Evolutionary conservation across 2,113 vertebrate species (phyloP).

Genomic region (Tylochromis polylepis): DNA sequence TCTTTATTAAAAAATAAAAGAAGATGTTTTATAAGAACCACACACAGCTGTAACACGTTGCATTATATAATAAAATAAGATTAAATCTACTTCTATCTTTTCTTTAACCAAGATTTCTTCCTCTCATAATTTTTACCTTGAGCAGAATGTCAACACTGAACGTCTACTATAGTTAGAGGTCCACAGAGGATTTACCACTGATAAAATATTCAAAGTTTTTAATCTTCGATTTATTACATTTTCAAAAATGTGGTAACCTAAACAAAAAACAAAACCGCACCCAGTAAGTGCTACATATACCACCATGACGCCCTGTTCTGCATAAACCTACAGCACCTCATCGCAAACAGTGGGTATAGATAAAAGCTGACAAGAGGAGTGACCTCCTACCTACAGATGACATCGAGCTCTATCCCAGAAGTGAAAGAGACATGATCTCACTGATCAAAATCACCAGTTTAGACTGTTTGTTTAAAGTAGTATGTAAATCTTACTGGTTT

Average conservation of each 20-base stretch:
- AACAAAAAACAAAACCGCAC: neutral
- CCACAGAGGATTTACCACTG: neutral
- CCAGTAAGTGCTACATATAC: neutral
- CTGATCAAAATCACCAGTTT: neutral
- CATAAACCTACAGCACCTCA: neutral
- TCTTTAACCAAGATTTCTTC: neutral
- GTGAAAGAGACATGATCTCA: neutral
- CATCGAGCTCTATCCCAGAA: neutral
- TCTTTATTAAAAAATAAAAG: rapidly evolving
- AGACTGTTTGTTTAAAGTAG: neutral
- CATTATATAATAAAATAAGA: neutral
- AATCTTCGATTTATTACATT: neutral
- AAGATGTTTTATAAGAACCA: neutral
- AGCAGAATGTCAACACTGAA: neutral
- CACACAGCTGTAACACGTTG: neutral
- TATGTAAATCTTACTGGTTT: neutral
- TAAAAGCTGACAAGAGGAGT: neutral
- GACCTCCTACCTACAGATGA: neutral
- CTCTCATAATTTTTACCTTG: neutral
- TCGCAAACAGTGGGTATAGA: neutral
- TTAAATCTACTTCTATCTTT: neutral
- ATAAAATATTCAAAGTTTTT: neutral
- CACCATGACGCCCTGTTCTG: neutral
- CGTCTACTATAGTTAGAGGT: neutral
- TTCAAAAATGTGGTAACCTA: neutral